Percentiles rank a stretch among this genome's conserved stretches.
Conservation (phyloP, 2,888 invertebrate species). For the Cantharis lateralis region DNA sequence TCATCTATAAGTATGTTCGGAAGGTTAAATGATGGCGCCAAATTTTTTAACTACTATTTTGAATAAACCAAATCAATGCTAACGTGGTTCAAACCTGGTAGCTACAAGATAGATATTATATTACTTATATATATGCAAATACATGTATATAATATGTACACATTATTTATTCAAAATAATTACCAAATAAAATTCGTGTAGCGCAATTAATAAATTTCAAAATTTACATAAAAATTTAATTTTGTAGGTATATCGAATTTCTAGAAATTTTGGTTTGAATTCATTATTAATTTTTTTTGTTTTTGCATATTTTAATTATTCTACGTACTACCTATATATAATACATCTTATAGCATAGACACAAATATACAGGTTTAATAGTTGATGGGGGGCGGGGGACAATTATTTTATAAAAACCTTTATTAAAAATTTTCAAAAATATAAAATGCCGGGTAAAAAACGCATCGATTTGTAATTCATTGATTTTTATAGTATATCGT, state of each 20-base stretch:
- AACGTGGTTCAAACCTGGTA: not conserved
- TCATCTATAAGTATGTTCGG: not conserved
- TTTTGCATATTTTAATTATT: too few relatives aligned
- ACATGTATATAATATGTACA: not conserved
- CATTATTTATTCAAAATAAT: not conserved
- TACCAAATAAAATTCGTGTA: not conserved
- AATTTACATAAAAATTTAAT: not conserved
- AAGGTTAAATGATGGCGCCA: not conserved
- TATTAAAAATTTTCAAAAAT: too few relatives aligned
- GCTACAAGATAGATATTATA: not conserved
- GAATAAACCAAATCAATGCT: not conserved
- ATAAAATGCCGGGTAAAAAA: too few relatives aligned
- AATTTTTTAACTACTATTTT: not conserved
- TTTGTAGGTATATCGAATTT: not conserved
- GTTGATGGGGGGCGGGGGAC: too few relatives aligned
- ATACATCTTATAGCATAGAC: too few relatives aligned
- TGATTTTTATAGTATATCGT: too few relatives aligned
- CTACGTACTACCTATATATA: too few relatives aligned
- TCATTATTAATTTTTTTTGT: too few relatives aligned
- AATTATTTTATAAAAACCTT: too few relatives aligned
- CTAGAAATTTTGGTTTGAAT: not conserved
- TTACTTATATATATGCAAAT: not conserved
- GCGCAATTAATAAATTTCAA: not conserved
- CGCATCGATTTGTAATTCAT: too few relatives aligned
- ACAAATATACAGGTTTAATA: too few relatives aligned